Evolutionary conservation across 2,113 vertebrate species (phyloP), one percentile per base, ranked within the genome.

Genomic region (Notarius lentiginosus): DNA sequence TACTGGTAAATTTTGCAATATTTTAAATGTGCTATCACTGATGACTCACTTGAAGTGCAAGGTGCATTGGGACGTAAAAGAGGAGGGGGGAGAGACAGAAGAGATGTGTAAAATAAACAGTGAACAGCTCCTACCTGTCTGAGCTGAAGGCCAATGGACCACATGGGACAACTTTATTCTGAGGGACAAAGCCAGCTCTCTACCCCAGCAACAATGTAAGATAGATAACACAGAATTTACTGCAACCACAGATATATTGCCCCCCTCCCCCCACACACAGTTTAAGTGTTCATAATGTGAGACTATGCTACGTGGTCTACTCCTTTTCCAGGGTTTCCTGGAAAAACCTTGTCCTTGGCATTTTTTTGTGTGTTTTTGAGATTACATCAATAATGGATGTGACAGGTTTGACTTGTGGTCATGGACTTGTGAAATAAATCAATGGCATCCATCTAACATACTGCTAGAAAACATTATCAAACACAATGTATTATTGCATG

Each of bases 131-230:
- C 27, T 34, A 77, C 77, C 76, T 34, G 63, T 80, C 84, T 68
- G 30, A 27, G 49, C 65, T 27, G 80, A 79, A 86, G 84, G 84
- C 84, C 84, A 86, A n/a, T 27, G 30, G 63, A 72, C 66, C 79
- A 6, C 79, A 34, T 34, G 72, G 65, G 76, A 84, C 68, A 34
- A 11, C 76, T 75, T 89, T 84, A 84, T 73, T 84, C 58, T 84
- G 85, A 87, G 84, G 85, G 76, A 70, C 85, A 63, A 27, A 75
- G 66, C 41, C 58, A 73, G 79, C 34, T 86, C 22, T 86, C 53
- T 58, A 47, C 53, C 14, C 7, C 30, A 70, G 30, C 61, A 84
- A 22, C 81, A 87, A 65, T 75, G 15, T 11, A 47, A 66, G 30
- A 27, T 18, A 83, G 81, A 47, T 55, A 56, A 49, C n/a, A 49